Percentiles rank a stretch among this genome's conserved stretches.
These are phyloP conservation scores for Poeciliopsis turneri DNA, from an alignment of 2,797 vertebrate species.

Conservation along the genomic window DNA sequence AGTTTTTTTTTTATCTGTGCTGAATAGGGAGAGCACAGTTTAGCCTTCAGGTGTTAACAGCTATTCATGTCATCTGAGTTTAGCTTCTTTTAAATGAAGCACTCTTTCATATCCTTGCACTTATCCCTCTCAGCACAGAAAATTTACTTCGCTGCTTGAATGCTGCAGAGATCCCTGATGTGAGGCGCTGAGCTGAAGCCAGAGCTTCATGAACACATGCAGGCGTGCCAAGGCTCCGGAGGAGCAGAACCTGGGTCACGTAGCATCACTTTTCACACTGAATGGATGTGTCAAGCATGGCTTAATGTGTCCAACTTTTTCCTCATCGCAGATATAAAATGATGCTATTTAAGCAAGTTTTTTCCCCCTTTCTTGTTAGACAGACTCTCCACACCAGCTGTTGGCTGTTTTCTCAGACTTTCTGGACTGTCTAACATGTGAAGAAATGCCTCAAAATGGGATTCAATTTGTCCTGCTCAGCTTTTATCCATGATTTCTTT, in stretches of 20 bases:
- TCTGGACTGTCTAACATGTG: constrained; percentile 4
- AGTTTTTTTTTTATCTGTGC: background rate
- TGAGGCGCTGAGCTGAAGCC: constrained; percentile 34
- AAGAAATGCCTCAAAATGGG: constrained; percentile 23
- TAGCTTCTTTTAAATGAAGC: background rate
- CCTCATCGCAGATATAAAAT: constrained; percentile 11
- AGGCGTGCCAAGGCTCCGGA: constrained; percentile 34
- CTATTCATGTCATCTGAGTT: background rate
- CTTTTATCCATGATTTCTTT: constrained; percentile 19
- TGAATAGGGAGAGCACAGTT: background rate
- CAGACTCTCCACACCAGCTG: background rate
- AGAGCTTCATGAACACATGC: constrained; percentile 49
- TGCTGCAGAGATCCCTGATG: constrained; percentile 39
- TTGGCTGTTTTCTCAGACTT: background rate
- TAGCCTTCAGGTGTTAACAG: background rate
- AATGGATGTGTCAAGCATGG: constrained; percentile 5
- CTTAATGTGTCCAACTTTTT: constrained; percentile 4
- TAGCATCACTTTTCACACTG: constrained; percentile 22
- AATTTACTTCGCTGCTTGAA: constrained; percentile 23
- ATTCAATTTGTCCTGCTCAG: constrained; percentile 29
- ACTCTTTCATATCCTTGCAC: constrained; percentile 10
- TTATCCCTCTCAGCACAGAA: constrained; percentile 8
- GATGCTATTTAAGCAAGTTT: constrained; percentile 12
- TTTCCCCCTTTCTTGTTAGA: constrained; percentile 2
- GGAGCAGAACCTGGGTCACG: background rate